phyloP scores from a whole-genome alignment of 1,140 invertebrate genomes.

The Eufriesea mexicana region DNA sequence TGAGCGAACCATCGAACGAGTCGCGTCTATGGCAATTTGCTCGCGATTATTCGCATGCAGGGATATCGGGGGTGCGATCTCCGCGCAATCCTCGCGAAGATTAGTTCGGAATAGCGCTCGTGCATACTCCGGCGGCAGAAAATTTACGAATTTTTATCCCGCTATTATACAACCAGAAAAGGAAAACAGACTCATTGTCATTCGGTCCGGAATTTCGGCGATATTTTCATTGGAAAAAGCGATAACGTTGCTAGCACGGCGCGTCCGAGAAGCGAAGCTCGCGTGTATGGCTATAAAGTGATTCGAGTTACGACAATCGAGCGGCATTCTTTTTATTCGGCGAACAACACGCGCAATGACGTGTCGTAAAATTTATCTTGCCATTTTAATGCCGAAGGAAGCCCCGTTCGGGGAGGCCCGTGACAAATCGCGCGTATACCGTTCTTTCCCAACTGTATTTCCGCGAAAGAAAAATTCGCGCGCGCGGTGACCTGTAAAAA shows the following conservation, averaged over 20 bases:
- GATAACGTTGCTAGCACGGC: constrained; percentile 13
- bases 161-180: background rate
- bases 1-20: too few relatives aligned
- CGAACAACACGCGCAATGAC: constrained; percentile 38
- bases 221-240: background rate
- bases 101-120: too few relatives aligned
- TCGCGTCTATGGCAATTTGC: too few relatives aligned
- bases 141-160: background rate
- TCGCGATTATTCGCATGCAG: too few relatives aligned
- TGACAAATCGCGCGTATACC: constrained; percentile 43
- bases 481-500: constrained; percentile 34
- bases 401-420: background rate
- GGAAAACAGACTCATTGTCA: background rate
- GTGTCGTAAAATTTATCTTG: constrained; percentile 47
- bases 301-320: constrained; percentile 45
- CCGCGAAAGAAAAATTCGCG: constrained; percentile 31
- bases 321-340: constrained; percentile 22
- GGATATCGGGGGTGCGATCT: too few relatives aligned
- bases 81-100: too few relatives aligned
- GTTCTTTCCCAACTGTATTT: constrained; percentile 44
- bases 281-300: constrained; percentile 22
- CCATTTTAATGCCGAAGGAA: constrained; percentile 36
- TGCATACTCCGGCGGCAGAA: too few relatives aligned
- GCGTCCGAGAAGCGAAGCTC: constrained; percentile 20
- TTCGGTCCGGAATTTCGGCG: background rate